Percentiles rank a stretch among this genome's conserved stretches.
phyloP scores from a whole-genome alignment of 2,888 invertebrate species.

The Elysia crispata region DNA sequence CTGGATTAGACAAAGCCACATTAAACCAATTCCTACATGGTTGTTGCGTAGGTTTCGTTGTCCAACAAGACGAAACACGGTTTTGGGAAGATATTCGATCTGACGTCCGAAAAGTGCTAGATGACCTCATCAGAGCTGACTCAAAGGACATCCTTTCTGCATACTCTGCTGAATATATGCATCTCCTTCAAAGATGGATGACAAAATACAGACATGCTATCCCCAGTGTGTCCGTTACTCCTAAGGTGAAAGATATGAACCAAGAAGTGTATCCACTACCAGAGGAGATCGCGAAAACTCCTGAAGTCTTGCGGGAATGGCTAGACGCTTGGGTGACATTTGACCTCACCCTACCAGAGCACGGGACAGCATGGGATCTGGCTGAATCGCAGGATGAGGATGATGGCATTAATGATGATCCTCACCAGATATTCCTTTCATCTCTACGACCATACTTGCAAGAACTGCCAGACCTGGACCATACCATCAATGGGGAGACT shows the following conservation, averaged over 20 bases:
- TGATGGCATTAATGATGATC: constrained; percentile 27
- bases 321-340: constrained; percentile 55
- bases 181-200: constrained; percentile 57
- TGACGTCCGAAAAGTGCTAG: constrained; percentile 44
- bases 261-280: constrained; percentile 56
- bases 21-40: not conserved
- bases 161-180: constrained; percentile 53
- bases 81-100: constrained; percentile 48
- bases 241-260: constrained; percentile 54
- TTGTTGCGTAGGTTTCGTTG: constrained; percentile 33
- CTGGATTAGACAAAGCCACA: not conserved
- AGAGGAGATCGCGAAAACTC: constrained; percentile 44
- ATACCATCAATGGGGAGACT: constrained; percentile 47
- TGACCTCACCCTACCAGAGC: constrained; percentile 57
- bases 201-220: constrained; percentile 51
- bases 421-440: constrained; percentile 36
- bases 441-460: constrained; percentile 27
- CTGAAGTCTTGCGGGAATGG: constrained; percentile 56
- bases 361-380: constrained; percentile 53
- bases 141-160: constrained; percentile 21
- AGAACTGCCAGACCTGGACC: constrained; percentile 20
- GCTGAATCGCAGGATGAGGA: constrained; percentile 30
- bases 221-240: constrained; percentile 2
- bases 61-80: not conserved
- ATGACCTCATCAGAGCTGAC: constrained; percentile 45